These are phyloP conservation scores for Cynaeus angustus DNA, from an alignment of 2,888 invertebrate species.

Conservation along the genomic window DNA sequence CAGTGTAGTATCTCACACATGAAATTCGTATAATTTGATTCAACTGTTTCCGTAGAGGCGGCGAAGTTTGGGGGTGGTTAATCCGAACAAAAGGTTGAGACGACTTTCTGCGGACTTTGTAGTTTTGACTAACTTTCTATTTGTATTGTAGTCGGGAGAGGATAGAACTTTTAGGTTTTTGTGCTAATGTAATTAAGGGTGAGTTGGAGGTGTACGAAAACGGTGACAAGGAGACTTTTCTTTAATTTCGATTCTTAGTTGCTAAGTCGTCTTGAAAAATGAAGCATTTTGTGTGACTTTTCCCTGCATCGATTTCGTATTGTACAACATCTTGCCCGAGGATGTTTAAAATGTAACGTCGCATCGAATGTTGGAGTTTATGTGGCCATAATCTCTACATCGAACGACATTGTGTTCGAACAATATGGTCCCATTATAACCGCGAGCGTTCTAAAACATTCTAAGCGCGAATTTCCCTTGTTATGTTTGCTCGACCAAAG, in stretches of 20 bases:
- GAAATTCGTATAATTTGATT: background rate
- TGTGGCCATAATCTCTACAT: conserved; percentile 39
- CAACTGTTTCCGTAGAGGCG: no score
- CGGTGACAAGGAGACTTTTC: background rate
- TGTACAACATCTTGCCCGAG: conserved; percentile 35
- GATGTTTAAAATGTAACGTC: conserved; percentile 39
- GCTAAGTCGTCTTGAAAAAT: no score
- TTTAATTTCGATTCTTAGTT: no score
- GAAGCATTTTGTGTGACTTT: no score
- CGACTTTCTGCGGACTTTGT: no score
- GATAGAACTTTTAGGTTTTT: background rate
- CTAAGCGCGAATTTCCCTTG: conserved; percentile 11
- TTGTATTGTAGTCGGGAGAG: conserved; percentile 8
- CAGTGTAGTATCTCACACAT: no score
- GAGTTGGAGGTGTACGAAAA: no score
- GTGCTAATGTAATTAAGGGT: no score
- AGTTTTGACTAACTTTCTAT: no score
- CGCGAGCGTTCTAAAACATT: conserved; percentile 27
- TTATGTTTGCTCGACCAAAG: conserved; percentile 15
- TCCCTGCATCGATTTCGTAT: conserved; percentile 31
- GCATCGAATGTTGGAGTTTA: conserved; percentile 33
- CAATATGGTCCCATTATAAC: conserved; percentile 40
- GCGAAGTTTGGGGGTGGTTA: no score
- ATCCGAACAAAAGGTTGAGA: no score
- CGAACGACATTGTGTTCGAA: conserved; percentile 42